phyloP scores from a whole-genome alignment of 2,797 vertebrate genomes.

The Myioborus miniatus region DNA sequence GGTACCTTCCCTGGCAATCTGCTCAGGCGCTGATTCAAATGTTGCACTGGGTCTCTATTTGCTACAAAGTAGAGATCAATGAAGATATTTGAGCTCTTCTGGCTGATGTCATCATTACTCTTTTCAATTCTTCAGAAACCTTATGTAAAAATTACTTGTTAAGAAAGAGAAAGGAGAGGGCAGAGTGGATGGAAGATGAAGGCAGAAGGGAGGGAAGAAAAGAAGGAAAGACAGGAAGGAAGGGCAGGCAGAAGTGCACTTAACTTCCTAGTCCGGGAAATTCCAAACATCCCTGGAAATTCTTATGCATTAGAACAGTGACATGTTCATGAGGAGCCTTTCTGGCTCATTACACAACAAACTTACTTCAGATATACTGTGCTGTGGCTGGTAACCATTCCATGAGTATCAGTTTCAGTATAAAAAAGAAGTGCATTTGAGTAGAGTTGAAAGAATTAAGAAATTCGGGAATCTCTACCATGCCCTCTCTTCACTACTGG shows the following conservation, averaged over 20 bases:
- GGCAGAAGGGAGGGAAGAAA: background rate
- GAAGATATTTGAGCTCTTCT: background rate
- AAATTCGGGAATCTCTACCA: background rate
- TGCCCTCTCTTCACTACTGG: background rate
- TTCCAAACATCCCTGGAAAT: background rate
- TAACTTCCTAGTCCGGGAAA: background rate
- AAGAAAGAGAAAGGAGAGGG: background rate
- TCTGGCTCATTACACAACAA: background rate
- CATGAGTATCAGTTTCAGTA: background rate
- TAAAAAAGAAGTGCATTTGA: background rate
- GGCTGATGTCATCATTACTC: background rate
- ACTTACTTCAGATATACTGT: background rate
- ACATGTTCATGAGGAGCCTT: background rate
- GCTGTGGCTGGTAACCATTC: background rate
- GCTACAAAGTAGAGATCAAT: background rate
- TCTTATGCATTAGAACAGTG: background rate
- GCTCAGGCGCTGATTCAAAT: background rate
- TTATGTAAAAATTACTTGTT: background rate
- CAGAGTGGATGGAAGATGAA: background rate
- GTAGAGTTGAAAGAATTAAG: background rate
- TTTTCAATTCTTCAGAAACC: background rate
- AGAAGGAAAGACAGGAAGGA: background rate
- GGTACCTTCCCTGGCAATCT: background rate
- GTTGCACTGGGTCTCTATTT: background rate
- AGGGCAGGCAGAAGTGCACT: background rate